Evolutionary conservation across 2,888 invertebrate species (phyloP).

Genomic region (Plagodis dolabraria): DNA sequence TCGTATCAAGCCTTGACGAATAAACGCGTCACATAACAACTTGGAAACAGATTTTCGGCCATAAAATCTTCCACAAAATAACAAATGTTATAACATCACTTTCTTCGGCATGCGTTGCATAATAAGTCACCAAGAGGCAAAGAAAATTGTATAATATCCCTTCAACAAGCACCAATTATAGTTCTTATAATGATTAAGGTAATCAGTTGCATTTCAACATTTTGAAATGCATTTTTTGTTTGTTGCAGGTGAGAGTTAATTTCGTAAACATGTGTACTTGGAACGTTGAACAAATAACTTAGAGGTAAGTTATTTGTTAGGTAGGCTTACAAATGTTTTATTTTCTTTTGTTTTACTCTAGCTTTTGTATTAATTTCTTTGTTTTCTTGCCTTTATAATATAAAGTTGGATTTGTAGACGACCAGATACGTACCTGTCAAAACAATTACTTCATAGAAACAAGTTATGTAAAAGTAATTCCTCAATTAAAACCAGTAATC

Average conservation of each 20-base stretch:
- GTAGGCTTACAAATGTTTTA: constrained; percentile 16
- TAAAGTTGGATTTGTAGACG: too few relatives aligned
- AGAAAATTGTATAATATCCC: constrained; percentile 38
- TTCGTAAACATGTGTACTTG: constrained; percentile 68
- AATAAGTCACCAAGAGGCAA: constrained; percentile 17
- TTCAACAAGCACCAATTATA: constrained; percentile 26
- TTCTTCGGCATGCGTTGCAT: constrained; percentile 26
- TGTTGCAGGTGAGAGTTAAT: constrained; percentile 76
- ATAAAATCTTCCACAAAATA: constrained; percentile 7
- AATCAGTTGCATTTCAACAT: constrained; percentile 42
- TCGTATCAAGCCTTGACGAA: constrained; percentile 14
- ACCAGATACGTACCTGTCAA: too few relatives aligned
- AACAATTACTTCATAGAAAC: too few relatives aligned
- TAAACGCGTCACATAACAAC: constrained; percentile 33
- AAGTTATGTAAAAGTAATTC: too few relatives aligned
- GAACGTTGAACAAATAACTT: constrained; percentile 69
- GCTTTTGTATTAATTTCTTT: too few relatives aligned
- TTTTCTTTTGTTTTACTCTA: too few relatives aligned
- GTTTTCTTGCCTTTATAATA: too few relatives aligned
- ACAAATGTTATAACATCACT: constrained; percentile 16
- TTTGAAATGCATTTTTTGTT: constrained; percentile 41
- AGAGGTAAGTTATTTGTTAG: constrained; percentile 52
- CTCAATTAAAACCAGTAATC: too few relatives aligned
- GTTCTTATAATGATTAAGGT: constrained; percentile 42
- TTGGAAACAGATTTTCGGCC: constrained; percentile 5